Evolutionary conservation across 2,797 vertebrate species (phyloP), one percentile per base, ranked within the genome.

Genomic region (Takifugu rubripes): DNA sequence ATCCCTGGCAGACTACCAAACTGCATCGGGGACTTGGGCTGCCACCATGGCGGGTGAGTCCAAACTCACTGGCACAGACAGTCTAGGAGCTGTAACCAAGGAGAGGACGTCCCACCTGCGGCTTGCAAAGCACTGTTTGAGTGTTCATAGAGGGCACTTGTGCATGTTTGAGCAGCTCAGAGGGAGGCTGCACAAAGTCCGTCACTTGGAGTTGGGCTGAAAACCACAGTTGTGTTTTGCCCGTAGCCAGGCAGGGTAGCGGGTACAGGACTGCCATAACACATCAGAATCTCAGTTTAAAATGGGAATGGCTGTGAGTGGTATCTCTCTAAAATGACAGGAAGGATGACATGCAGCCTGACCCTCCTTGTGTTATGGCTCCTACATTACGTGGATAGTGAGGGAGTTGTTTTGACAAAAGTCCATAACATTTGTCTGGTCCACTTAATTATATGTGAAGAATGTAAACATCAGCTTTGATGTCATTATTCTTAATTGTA

Each of bases 1-100:
- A 77, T 83, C 88, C 88, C 86, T 88, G 82, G 90, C 91, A 91
- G 90, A 92, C 91, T 92, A 92, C 92, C 91, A 89, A 90, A 90
- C 90, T 93, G 91, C 89, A 91, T 89, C 70, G 77, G 90, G 90
- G 87, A 86, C 53, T 57, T 69, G 81, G 85, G 85, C 85, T 76
- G 72, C 84, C 85, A 86, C 87, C 79, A 70, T 47, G 76, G 84
- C 87, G 89, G 90, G 91, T 93, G 91, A 93, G 91, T 93, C 83
- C 81, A 74, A 85, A 76, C 84, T 87, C 84, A 78, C 84, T 83
- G 77, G 71, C 63, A 75, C 70, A 59, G 70, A 74, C 46, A 70
- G 77, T 72, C 57, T 79, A 82, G 77, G 81, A 84, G 71, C 77
- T 83, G 79, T 87, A 87, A 85, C 68, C 82, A 86, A 87, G 81